These are phyloP conservation scores for Lepidostoma basale DNA, from an alignment of 1,140 invertebrate species.

Conservation along the genomic window DNA sequence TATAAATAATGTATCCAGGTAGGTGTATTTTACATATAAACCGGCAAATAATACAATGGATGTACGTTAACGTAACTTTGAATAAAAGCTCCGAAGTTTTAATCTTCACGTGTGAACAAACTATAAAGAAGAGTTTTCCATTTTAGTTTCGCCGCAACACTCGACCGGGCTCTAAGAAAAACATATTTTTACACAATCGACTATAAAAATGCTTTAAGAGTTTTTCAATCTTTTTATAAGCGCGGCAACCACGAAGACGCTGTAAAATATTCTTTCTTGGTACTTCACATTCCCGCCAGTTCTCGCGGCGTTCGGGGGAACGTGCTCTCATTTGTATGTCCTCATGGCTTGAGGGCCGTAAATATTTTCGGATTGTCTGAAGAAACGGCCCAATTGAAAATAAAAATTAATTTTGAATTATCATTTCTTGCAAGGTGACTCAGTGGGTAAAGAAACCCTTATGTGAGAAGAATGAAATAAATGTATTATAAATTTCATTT, in stretches of 20 bases:
- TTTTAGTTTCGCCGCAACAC: background rate
- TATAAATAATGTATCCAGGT: too few relatives aligned
- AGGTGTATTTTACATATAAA: too few relatives aligned
- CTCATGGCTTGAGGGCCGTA: background rate
- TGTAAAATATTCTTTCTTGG: conserved; percentile 27
- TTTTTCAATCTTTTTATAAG: conserved; percentile 29
- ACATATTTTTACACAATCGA: conserved; percentile 15
- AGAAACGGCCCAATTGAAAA: background rate
- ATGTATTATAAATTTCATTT: too few relatives aligned
- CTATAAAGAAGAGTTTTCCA: too few relatives aligned
- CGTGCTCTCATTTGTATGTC: conserved; percentile 15
- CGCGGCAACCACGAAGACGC: background rate
- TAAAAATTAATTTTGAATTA: background rate
- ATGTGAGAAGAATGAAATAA: too few relatives aligned
- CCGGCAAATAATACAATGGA: too few relatives aligned
- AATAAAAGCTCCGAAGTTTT: too few relatives aligned
- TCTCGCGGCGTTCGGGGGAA: background rate
- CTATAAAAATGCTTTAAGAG: conserved; percentile 17
- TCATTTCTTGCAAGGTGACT: too few relatives aligned
- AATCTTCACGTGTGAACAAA: too few relatives aligned
- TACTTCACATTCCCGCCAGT: background rate
- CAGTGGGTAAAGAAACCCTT: too few relatives aligned
- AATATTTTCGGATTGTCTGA: conserved; percentile 10
- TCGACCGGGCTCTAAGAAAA: background rate
- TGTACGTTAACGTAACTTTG: too few relatives aligned